Conservation (phyloP, 1,140 invertebrate genomes). For the Melipona quadrifasciata region DNA sequence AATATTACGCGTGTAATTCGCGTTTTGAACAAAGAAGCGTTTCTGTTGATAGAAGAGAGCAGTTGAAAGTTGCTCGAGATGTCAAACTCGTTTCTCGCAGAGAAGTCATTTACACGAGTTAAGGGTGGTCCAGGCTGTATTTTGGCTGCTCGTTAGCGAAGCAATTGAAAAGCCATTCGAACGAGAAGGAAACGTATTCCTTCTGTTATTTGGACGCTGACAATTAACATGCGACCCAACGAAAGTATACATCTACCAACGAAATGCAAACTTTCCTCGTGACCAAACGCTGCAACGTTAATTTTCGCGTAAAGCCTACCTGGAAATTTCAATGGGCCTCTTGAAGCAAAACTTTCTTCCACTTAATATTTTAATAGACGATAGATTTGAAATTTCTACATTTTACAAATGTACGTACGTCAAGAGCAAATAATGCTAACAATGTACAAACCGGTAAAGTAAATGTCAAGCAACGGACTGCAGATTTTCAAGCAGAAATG, state of each 20-base stretch:
- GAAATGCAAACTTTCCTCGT: background rate
- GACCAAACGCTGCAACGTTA: background rate
- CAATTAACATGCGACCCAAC: background rate
- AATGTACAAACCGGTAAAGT: too few relatives aligned
- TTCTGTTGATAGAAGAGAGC: background rate
- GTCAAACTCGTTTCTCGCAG: background rate
- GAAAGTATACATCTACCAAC: background rate
- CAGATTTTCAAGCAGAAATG: too few relatives aligned
- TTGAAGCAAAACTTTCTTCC: background rate
- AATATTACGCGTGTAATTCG: background rate
- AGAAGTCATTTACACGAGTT: background rate
- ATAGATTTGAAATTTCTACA: too few relatives aligned
- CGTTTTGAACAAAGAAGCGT: background rate
- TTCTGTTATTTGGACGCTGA: background rate
- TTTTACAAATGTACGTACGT: too few relatives aligned
- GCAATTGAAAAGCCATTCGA: slow-evolving; percentile 19
- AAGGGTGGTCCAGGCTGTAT: background rate
- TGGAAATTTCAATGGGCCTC: slow-evolving; percentile 16
- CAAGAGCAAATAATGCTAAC: too few relatives aligned
- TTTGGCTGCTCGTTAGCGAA: slow-evolving; percentile 13
- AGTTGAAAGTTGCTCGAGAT: background rate
- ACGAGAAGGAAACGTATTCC: background rate
- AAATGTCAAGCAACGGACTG: too few relatives aligned
- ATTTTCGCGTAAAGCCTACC: slow-evolving; percentile 10
- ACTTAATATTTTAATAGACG: too few relatives aligned